Evolutionary conservation across 2,113 vertebrate genomes (phyloP).

Genomic region (Garra rufa): DNA sequence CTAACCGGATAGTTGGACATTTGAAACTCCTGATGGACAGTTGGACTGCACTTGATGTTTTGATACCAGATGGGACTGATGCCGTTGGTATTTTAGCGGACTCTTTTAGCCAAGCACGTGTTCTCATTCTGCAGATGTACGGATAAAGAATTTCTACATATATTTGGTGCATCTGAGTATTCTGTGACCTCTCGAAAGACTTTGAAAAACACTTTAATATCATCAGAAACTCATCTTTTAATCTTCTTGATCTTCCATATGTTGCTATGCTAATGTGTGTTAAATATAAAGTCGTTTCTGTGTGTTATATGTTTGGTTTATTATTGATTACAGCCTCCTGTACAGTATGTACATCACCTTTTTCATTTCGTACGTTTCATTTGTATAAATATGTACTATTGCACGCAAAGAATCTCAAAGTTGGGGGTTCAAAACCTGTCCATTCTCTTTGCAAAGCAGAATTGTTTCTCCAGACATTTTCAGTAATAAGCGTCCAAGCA

Average conservation of each 20-base stretch:
- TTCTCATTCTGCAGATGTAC: slow-evolving; percentile 15
- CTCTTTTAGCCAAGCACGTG: not conserved
- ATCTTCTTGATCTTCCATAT: slow-evolving; percentile 53
- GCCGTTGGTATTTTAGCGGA: not conserved
- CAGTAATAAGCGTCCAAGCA: not conserved
- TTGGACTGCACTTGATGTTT: slow-evolving; percentile 70
- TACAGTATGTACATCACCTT: slow-evolving; percentile 11
- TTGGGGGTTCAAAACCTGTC: slow-evolving; percentile 4
- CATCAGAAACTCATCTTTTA: slow-evolving; percentile 21
- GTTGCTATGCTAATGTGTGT: slow-evolving; percentile 49
- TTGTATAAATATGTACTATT: slow-evolving; percentile 36
- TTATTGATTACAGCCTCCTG: slow-evolving; percentile 12
- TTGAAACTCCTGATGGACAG: slow-evolving; percentile 60
- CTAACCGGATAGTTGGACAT: not conserved
- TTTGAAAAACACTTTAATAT: slow-evolving; percentile 16
- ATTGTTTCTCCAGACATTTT: not conserved
- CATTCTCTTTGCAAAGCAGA: slow-evolving; percentile 26
- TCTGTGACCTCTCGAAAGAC: slow-evolving; percentile 2
- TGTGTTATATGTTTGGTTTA: slow-evolving; percentile 14
- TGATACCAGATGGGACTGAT: slow-evolving; percentile 46
- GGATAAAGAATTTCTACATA: not conserved
- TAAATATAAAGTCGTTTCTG: slow-evolving; percentile 29
- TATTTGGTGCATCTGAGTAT: slow-evolving; percentile 1
- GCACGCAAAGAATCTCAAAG: slow-evolving; percentile 24
- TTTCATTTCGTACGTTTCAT: slow-evolving; percentile 1